Conservation (phyloP, 2,113 vertebrate genomes). For the Neodon shergylaensis region DNA sequence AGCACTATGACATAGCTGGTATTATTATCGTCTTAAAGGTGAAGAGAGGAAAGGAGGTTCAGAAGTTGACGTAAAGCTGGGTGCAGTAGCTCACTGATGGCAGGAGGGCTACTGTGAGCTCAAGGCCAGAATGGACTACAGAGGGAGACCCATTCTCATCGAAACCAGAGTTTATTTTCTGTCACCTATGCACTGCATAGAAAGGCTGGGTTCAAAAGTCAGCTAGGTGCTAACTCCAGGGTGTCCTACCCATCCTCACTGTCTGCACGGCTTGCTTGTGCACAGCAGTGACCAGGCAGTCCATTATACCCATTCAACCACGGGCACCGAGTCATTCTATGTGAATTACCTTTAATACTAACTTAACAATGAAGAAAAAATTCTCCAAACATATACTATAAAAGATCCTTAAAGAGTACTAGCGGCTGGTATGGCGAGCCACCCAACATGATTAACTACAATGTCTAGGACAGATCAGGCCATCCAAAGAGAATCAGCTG, state of each 20-base stretch:
- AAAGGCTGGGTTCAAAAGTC: neutral
- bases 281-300: conserved; percentile 24
- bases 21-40: neutral
- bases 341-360: conserved; percentile 62
- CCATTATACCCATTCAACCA: neutral
- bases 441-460: neutral
- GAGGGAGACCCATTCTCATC: neutral
- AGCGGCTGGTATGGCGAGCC: neutral
- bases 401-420: neutral
- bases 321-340: neutral
- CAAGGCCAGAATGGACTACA: neutral
- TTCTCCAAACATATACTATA: neutral
- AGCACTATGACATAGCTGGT: neutral
- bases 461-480: neutral
- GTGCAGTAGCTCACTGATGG: neutral
- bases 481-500: neutral
- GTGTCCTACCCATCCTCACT: no score
- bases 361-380: conserved; percentile 49
- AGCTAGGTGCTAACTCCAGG: neutral
- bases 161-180: neutral
- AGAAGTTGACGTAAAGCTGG: neutral
- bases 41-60: neutral
- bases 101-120: neutral
- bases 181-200: neutral
- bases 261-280: neutral